phyloP scores from a whole-genome alignment of 2,797 vertebrate species.

The Neosalanx taihuensis region DNA sequence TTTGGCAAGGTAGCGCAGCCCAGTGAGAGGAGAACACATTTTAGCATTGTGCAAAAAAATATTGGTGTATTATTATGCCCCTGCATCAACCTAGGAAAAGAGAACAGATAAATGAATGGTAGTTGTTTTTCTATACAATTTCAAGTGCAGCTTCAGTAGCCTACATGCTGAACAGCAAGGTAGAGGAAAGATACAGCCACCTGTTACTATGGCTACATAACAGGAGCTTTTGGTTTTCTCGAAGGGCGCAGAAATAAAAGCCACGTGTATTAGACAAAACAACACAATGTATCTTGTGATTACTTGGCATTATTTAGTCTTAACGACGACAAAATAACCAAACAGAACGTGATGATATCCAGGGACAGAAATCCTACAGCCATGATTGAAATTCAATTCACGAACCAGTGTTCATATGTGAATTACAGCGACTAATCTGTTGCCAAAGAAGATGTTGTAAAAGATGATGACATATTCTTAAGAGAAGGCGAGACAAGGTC shows the following conservation, averaged over 20 bases:
- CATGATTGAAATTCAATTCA: background rate
- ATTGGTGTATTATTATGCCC: conserved; percentile 6
- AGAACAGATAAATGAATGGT: conserved; percentile 29
- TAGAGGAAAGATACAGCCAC: conserved; percentile 54
- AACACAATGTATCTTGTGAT: background rate
- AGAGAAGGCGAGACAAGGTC: background rate
- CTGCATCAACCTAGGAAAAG: conserved; percentile 40
- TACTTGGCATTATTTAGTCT: background rate
- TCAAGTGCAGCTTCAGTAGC: background rate
- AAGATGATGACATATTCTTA: background rate
- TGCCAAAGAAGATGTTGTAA: background rate
- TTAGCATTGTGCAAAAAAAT: conserved; percentile 1
- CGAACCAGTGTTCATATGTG: background rate
- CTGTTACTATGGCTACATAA: conserved; percentile 77
- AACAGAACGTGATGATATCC: conserved; percentile 16
- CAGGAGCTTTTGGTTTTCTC: conserved; percentile 42
- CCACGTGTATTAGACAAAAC: background rate
- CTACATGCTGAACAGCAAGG: background rate
- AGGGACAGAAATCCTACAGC: background rate
- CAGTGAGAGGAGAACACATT: conserved; percentile 25
- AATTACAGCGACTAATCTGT: background rate
- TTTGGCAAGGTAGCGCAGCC: conserved; percentile 29
- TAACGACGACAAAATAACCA: background rate
- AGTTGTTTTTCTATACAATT: background rate
- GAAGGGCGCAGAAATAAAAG: background rate